Conservation (phyloP, 2,888 invertebrate species). For the Heliconius sara region DNA sequence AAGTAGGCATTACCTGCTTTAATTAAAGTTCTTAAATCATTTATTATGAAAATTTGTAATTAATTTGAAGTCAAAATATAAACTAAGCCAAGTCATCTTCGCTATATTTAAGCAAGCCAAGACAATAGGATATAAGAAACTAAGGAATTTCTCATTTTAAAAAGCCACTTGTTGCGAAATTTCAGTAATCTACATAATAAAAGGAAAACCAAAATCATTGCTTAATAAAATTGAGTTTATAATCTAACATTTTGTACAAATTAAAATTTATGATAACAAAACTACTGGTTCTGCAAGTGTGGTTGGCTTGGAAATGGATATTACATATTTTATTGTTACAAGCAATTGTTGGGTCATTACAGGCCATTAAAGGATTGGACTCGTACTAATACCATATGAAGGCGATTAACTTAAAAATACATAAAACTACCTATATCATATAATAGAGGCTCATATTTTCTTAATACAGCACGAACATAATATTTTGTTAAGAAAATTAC, state of each 20-base stretch:
- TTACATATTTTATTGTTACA: conserved; percentile 3
- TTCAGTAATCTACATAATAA: background rate
- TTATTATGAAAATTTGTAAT: conserved; percentile 53
- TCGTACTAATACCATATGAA: background rate
- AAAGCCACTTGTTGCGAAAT: conserved; percentile 30
- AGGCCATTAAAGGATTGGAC: background rate
- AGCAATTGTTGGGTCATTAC: conserved; percentile 1
- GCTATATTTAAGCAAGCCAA: conserved; percentile 44
- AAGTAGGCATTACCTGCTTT: conserved; percentile 51
- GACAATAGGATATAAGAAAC: conserved; percentile 45
- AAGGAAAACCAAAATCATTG: conserved; percentile 2
- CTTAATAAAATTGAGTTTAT: background rate
- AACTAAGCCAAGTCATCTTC: conserved; percentile 51
- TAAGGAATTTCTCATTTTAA: conserved; percentile 33
- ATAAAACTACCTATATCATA: background rate
- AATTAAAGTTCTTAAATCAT: conserved; percentile 53
- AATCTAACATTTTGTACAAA: background rate
- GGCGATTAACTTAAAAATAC: background rate
- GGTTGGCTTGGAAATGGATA: background rate
- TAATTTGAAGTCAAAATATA: conserved; percentile 52
- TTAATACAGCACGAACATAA: no score
- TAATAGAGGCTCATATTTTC: background rate
- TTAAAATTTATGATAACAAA: background rate
- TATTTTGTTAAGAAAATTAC: background rate
- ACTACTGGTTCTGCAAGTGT: background rate